These are phyloP conservation scores for Pharmacophagus antenor DNA, from an alignment of 2,888 invertebrate species.

Conservation along the genomic window DNA sequence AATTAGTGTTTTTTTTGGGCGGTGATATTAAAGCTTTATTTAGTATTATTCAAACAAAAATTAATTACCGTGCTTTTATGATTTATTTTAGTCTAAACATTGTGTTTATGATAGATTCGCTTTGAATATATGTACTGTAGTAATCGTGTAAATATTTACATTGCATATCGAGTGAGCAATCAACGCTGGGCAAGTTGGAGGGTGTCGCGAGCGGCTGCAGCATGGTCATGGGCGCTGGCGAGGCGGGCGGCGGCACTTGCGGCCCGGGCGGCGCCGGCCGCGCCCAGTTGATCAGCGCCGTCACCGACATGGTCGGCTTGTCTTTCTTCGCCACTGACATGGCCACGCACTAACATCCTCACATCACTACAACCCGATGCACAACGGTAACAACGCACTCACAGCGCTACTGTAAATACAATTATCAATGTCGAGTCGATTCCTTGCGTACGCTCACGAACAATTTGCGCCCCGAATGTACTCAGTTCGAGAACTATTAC, in stretches of 20 bases:
- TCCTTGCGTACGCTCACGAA: slow-evolving; percentile 43
- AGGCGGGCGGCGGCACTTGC: slow-evolving; percentile 62
- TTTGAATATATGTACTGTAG: no score
- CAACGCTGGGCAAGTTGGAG: slow-evolving; percentile 58
- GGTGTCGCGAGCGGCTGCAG: slow-evolving; percentile 56
- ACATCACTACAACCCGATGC: slow-evolving; percentile 70
- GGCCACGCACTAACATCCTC: slow-evolving; percentile 73
- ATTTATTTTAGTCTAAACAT: no score
- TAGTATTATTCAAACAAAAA: no score
- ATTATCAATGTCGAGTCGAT: slow-evolving; percentile 41
- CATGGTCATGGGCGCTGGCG: slow-evolving; percentile 51
- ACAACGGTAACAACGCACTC: slow-evolving; percentile 37
- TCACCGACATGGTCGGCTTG: slow-evolving; percentile 92
- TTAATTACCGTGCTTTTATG: no score
- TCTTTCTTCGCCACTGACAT: slow-evolving; percentile 90
- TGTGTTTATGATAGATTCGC: no score
- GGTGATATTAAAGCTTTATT: no score
- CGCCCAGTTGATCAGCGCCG: slow-evolving; percentile 89
- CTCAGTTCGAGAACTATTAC: slow-evolving; percentile 27
- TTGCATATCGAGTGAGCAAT: slow-evolving; percentile 74
- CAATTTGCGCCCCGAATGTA: slow-evolving; percentile 42
- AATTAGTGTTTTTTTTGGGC: no score
- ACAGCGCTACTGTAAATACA: slow-evolving; percentile 48
- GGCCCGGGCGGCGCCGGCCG: slow-evolving; percentile 69
- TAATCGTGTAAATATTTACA: slow-evolving; percentile 52